Conservation (phyloP, 1,140 invertebrate species). For the Drosophila nasuta region DNA sequence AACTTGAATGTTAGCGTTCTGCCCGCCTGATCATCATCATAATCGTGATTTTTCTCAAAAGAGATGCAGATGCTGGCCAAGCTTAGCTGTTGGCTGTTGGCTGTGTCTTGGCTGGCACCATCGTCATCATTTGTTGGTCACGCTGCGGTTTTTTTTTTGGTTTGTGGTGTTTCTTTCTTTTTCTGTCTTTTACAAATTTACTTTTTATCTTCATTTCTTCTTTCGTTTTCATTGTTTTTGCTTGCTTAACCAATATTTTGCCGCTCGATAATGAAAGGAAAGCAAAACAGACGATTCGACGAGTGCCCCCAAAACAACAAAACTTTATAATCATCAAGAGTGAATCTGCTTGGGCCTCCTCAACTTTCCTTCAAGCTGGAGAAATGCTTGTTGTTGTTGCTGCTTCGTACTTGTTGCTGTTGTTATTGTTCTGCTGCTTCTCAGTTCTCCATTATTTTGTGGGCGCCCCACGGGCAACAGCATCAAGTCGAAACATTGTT, state of each 20-base stretch:
- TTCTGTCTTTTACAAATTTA: slow-evolving; percentile 9
- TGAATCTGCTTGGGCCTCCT: slow-evolving; percentile 63
- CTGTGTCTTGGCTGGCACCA: slow-evolving; percentile 50
- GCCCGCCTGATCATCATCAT: slow-evolving; percentile 66
- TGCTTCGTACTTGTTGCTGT: slow-evolving; percentile 13
- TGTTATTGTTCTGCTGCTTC: slow-evolving; percentile 17
- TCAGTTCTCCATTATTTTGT: slow-evolving; percentile 26
- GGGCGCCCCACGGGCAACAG: slow-evolving; percentile 24
- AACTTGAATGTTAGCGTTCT: slow-evolving; percentile 55
- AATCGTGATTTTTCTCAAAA: slow-evolving; percentile 62
- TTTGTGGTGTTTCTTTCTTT: slow-evolving; percentile 16
- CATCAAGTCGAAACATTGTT: slow-evolving; percentile 22
- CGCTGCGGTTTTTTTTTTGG: slow-evolving; percentile 55
- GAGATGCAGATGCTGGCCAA: slow-evolving; percentile 65
- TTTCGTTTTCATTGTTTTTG: slow-evolving; percentile 79
- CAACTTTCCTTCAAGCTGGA: slow-evolving; percentile 39
- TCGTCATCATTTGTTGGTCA: slow-evolving; percentile 73
- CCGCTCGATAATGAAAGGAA: slow-evolving; percentile 80
- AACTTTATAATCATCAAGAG: slow-evolving; percentile 79
- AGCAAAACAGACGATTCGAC: slow-evolving; percentile 62
- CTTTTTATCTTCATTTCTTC: slow-evolving; percentile 44
- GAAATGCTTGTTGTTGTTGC: slow-evolving; percentile 57
- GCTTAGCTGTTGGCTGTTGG: slow-evolving; percentile 42
- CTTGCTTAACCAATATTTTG: slow-evolving; percentile 80
- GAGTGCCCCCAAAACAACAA: slow-evolving; percentile 68